phyloP scores from a whole-genome alignment of 92 coral and sea anemone species.

The Umimayanthus chanpuru region DNA sequence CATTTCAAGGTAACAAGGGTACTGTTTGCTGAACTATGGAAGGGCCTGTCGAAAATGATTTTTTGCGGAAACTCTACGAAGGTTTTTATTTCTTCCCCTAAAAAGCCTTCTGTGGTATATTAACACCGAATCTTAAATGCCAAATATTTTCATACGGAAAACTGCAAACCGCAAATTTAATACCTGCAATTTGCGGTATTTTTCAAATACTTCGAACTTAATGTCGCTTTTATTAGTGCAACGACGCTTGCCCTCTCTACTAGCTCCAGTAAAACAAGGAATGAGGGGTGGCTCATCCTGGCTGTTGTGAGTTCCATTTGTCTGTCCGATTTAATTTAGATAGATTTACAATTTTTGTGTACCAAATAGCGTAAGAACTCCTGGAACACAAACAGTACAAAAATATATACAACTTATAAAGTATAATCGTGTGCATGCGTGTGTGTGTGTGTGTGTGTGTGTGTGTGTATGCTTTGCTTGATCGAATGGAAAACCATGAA shows the following conservation, averaged over 20 bases:
- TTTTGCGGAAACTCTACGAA: constrained; percentile 53
- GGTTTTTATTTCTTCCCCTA: constrained; percentile 49
- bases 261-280: constrained; percentile 39
- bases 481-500: constrained; percentile 12
- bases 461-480: constrained; percentile 4
- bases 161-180: too few species aligned
- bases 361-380: too few species aligned
- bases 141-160: too few species aligned
- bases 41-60: too few species aligned
- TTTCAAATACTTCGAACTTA: too few species aligned
- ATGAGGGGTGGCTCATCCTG: constrained; percentile 39
- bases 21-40: too few species aligned
- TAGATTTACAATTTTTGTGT: not conserved
- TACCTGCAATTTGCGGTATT: too few species aligned
- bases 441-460: not conserved
- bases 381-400: too few species aligned
- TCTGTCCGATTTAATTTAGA: constrained; percentile 25
- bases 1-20: too few species aligned
- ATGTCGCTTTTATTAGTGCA: not conserved
- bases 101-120: not conserved
- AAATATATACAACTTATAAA: too few species aligned
- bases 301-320: constrained; percentile 43
- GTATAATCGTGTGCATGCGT: too few species aligned
- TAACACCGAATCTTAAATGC: too few species aligned
- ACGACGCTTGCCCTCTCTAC: constrained; percentile 16